Conservation (phyloP, 2,113 vertebrate species). For the Sisor rabdophorus region DNA sequence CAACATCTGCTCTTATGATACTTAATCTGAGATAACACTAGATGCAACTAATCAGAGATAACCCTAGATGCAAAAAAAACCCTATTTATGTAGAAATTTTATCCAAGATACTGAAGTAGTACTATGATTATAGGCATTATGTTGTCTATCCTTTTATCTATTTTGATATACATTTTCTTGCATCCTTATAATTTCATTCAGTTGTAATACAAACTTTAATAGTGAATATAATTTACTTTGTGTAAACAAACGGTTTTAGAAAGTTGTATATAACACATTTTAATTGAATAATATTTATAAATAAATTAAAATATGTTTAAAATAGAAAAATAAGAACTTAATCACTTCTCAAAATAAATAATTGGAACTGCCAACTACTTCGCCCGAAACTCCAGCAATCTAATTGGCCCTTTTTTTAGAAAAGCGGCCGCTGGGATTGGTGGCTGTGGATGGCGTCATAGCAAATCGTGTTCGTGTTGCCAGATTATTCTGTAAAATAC, state of each 20-base stretch:
- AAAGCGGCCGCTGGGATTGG: slow-evolving; percentile 74
- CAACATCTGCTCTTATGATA: neutral
- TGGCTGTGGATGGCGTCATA: slow-evolving; percentile 70
- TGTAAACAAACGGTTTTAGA: neutral
- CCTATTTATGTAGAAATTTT: neutral
- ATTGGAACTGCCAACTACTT: slow-evolving; percentile 45
- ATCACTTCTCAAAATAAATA: slow-evolving; percentile 18
- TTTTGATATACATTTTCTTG: neutral
- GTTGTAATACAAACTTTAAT: slow-evolving; percentile 7
- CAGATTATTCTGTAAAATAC: neutral
- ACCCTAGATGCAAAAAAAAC: neutral
- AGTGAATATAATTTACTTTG: neutral
- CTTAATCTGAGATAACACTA: neutral
- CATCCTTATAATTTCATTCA: neutral
- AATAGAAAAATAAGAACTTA: slow-evolving; percentile 1
- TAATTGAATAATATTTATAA: neutral
- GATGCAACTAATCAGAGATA: neutral
- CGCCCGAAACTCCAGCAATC: slow-evolving; percentile 21
- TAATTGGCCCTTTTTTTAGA: slow-evolving; percentile 70
- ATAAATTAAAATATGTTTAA: neutral
- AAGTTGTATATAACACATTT: neutral
- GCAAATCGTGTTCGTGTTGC: slow-evolving; percentile 45
- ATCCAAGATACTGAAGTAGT: neutral
- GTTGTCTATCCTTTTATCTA: neutral
- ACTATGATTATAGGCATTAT: neutral